These are phyloP conservation scores for Prionchulus punctatus DNA, from an alignment of 2,888 invertebrate species.

Conservation along the genomic window DNA sequence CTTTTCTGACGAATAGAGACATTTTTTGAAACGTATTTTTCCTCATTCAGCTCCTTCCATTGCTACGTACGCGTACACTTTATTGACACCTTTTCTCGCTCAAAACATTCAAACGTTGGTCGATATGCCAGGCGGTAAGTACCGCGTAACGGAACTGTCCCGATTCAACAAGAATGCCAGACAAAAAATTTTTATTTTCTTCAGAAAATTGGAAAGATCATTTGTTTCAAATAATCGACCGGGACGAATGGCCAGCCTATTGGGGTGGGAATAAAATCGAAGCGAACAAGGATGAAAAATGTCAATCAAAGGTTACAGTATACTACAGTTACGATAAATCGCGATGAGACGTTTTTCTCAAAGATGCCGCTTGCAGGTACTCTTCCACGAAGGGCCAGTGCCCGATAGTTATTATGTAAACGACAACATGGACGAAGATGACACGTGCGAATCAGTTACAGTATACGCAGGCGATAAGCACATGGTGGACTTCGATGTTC, in stretches of 20 bases:
- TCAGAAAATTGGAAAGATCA: conserved; percentile 24
- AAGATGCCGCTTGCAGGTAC: not conserved
- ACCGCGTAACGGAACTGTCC: not conserved
- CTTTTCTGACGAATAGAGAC: not conserved
- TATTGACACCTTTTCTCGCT: conserved; percentile 27
- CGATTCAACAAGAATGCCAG: not conserved
- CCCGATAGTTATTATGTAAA: conserved; percentile 27
- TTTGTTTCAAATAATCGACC: conserved; percentile 23
- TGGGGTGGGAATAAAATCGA: conserved; percentile 27
- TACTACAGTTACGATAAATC: not conserved
- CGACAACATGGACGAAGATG: conserved; percentile 20
- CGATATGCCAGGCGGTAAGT: conserved; percentile 23
- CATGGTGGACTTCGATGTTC: conserved; percentile 24
- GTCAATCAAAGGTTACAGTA: conserved; percentile 21
- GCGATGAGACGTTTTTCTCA: too few relatives aligned
- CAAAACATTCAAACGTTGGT: conserved; percentile 24
- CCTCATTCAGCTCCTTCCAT: conserved; percentile 29
- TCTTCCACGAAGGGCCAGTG: conserved; percentile 27
- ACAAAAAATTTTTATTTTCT: not conserved
- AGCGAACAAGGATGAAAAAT: conserved; percentile 20
- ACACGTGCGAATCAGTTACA: conserved; percentile 29
- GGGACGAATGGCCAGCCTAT: conserved; percentile 28
- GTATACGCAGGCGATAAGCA: conserved; percentile 31
- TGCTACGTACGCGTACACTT: conserved; percentile 27
- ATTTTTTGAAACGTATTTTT: too few relatives aligned